Evolutionary conservation across 2,113 vertebrate species (phyloP).

Genomic region (Chinchilla lanigera): DNA sequence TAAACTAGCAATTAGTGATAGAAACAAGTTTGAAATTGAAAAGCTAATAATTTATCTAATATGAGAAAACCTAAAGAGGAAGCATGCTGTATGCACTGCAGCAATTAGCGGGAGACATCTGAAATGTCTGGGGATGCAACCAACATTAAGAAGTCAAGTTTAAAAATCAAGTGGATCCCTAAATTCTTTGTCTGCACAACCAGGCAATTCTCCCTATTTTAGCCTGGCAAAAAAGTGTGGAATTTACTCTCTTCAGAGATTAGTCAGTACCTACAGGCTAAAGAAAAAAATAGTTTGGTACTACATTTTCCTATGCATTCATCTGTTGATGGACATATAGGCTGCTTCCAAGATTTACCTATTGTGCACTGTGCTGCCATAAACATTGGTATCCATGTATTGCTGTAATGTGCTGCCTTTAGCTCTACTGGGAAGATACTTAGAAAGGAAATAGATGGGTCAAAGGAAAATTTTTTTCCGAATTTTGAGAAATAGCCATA

Average conservation of each 20-base stretch:
- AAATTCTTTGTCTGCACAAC: background rate
- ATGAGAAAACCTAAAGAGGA: background rate
- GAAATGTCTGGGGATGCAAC: background rate
- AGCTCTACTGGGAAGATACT: background rate
- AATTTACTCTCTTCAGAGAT: background rate
- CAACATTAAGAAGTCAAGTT: background rate
- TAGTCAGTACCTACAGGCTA: background rate
- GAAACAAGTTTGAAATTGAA: background rate
- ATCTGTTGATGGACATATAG: background rate
- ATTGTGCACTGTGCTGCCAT: background rate
- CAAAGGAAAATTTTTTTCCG: background rate
- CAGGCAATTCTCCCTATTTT: background rate
- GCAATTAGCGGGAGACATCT: background rate
- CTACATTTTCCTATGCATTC: background rate
- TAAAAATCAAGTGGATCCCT: background rate
- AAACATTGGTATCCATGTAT: background rate
- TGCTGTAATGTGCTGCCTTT: background rate
- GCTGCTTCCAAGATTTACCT: background rate
- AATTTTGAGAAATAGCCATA: background rate
- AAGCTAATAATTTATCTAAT: background rate
- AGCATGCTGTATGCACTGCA: background rate
- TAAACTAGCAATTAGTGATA: background rate
- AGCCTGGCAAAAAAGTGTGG: background rate
- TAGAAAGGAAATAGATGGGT: background rate
- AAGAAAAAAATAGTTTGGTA: background rate